A percentile compares a stretch with the other conserved stretches of the same genome.
phyloP scores from a whole-genome alignment of 2,797 vertebrate species.

The Schizothorax lantsangensis region DNA sequence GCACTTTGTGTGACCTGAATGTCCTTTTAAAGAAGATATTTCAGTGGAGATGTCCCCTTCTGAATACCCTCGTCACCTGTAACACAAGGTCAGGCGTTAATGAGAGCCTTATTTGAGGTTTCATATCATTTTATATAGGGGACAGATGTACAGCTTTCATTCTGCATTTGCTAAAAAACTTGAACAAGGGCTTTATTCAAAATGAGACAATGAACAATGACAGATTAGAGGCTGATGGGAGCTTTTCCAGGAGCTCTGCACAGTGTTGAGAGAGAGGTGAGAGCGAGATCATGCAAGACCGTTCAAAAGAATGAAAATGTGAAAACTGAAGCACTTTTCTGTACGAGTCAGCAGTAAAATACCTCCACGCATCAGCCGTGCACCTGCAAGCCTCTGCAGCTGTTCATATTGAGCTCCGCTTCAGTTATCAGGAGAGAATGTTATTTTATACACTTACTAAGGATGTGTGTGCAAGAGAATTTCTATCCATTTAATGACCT shows the following conservation, averaged over 20 bases:
- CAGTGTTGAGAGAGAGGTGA: neutral
- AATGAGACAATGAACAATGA: constrained; percentile 59
- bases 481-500: neutral
- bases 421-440: neutral
- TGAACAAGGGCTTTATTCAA: constrained; percentile 56
- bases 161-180: constrained; percentile 4
- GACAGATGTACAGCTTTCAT: constrained; percentile 28
- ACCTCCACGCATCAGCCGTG: neutral
- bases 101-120: neutral
- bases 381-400: neutral
- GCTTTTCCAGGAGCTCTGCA: constrained; percentile 2
- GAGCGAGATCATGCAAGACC: neutral
- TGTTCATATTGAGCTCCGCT: neutral
- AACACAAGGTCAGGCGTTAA: neutral
- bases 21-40: constrained; percentile 4
- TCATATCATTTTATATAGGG: neutral
- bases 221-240: constrained; percentile 30
- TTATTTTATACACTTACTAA: neutral
- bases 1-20: neutral
- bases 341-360: neutral
- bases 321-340: neutral
- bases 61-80: neutral
- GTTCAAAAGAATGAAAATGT: neutral
- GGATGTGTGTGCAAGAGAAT: neutral
- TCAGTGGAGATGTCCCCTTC: neutral